Percentiles rank a stretch among this genome's conserved stretches.
phyloP scores from a whole-genome alignment of 2,888 invertebrate genomes.

The Phorcus lineatus region DNA sequence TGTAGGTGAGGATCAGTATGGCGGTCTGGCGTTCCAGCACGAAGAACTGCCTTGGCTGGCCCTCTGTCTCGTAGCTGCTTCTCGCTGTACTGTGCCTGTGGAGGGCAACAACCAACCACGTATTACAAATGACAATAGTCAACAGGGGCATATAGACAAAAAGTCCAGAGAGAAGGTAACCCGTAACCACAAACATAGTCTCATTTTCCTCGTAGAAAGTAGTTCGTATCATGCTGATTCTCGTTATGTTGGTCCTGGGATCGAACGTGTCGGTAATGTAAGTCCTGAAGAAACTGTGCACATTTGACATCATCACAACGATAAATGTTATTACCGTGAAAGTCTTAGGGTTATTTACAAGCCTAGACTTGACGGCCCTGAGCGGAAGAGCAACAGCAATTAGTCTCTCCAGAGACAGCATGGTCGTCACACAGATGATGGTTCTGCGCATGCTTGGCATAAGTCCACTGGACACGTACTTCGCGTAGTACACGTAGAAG shows the following conservation, averaged over 20 bases:
- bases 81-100: neutral
- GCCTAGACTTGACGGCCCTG: neutral
- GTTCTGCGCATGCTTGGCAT: neutral
- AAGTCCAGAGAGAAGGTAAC: neutral
- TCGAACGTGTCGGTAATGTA: neutral
- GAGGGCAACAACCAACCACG: neutral
- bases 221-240: neutral
- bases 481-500: neutral
- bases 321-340: neutral
- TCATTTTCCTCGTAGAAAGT: neutral
- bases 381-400: neutral
- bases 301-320: neutral
- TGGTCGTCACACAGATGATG: neutral
- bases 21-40: neutral
- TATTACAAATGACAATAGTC: neutral
- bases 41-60: neutral
- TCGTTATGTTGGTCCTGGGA: neutral
- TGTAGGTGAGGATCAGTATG: neutral
- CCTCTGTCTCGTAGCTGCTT: neutral
- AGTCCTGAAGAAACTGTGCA: neutral
- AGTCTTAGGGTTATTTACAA: neutral
- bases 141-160: neutral
- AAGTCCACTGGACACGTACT: neutral
- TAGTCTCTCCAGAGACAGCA: neutral
- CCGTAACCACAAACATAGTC: neutral